phyloP scores from a whole-genome alignment of 2,113 vertebrate species.

The Toxostoma redivivum region DNA sequence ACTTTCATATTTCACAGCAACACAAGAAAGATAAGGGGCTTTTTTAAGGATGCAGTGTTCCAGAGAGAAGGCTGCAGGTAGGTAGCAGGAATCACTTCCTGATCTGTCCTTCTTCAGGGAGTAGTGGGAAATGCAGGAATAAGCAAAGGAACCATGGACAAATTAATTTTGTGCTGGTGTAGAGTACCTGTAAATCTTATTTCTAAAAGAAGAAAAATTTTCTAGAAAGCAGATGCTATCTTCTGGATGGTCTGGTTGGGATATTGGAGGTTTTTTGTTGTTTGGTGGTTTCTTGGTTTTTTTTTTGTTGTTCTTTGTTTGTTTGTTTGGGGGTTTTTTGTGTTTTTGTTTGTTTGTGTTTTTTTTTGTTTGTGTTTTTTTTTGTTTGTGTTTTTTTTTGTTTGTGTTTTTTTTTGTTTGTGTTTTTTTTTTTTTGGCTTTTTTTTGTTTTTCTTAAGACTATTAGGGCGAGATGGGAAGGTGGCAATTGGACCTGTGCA shows the following conservation, averaged over 20 bases:
- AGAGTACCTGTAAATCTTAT: background rate
- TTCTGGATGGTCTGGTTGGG: background rate
- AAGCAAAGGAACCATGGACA: background rate
- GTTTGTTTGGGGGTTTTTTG: too few relatives aligned
- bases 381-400: background rate
- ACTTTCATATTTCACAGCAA: background rate
- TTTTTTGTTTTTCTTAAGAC: background rate
- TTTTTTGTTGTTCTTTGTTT: background rate
- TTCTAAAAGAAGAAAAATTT: background rate
- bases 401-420: too few relatives aligned
- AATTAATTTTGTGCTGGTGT: background rate
- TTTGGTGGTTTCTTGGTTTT: too few relatives aligned
- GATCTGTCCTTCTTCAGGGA: background rate
- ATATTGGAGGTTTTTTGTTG: too few relatives aligned
- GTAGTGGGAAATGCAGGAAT: background rate
- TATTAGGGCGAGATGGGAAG: background rate
- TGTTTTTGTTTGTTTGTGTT: background rate
- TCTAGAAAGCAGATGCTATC: background rate
- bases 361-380: background rate
- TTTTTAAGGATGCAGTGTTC: background rate
- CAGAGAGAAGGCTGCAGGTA: background rate
- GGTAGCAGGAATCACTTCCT: background rate
- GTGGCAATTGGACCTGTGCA: background rate
- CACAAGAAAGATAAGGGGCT: background rate
- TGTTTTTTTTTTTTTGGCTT: background rate